These are phyloP conservation scores for Chrysina gloriosa DNA, from an alignment of 2,888 invertebrate genomes.

Conservation along the genomic window DNA sequence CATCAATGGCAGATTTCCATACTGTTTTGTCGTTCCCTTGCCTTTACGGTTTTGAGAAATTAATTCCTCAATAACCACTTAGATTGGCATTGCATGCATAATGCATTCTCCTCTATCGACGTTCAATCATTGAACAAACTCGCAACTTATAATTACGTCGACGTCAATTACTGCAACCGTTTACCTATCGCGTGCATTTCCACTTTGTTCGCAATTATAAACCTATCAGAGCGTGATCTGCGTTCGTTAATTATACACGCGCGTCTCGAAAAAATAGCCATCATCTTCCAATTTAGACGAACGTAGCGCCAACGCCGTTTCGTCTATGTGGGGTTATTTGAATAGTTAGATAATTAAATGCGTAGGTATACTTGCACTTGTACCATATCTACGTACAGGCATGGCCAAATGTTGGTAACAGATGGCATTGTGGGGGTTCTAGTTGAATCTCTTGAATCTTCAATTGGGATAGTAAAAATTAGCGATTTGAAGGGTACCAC, in stretches of 20 bases:
- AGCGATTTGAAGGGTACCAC: too few species aligned
- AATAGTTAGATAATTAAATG: too few species aligned
- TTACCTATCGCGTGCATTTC: constrained; percentile 22
- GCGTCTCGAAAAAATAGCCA: neutral
- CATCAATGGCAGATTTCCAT: too few species aligned
- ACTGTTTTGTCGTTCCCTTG: too few species aligned
- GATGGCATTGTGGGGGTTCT: too few species aligned
- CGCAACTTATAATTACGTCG: constrained; percentile 20
- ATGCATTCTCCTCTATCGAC: neutral
- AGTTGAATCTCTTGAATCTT: too few species aligned
- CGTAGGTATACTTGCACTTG: too few species aligned
- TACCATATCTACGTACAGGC: too few species aligned
- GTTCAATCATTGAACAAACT: neutral
- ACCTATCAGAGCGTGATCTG: constrained; percentile 32
- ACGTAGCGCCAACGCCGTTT: neutral
- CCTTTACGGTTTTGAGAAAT: too few species aligned
- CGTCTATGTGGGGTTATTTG: neutral
- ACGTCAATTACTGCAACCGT: constrained; percentile 15
- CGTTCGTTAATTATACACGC: neutral
- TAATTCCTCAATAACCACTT: too few species aligned
- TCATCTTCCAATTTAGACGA: neutral
- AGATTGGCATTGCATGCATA: neutral
- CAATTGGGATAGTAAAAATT: too few species aligned
- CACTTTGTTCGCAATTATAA: constrained; percentile 31
- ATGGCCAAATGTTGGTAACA: too few species aligned